Conservation (phyloP, 2,888 invertebrate species). For the Operophtera brumata region DNA sequence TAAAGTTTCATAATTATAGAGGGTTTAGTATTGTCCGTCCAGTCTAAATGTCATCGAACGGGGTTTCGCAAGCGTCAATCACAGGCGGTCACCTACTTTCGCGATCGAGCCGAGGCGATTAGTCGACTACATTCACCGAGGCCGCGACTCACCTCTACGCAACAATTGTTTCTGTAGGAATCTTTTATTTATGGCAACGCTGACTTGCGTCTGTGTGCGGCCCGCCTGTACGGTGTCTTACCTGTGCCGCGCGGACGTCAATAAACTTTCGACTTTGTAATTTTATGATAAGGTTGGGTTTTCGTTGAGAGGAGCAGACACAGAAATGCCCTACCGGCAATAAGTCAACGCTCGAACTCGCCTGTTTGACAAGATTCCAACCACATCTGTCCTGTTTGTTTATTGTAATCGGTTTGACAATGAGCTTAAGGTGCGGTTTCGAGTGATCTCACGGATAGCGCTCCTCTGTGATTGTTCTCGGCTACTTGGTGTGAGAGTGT, state of each 20-base stretch:
- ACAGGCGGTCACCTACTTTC: conserved; percentile 80
- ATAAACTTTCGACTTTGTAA: conserved; percentile 41
- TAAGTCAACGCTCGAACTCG: conserved; percentile 81
- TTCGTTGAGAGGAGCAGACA: conserved; percentile 37
- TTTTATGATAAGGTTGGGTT: conserved; percentile 41
- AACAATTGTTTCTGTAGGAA: conserved; percentile 81
- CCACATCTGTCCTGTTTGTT: conserved; percentile 81
- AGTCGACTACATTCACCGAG: conserved; percentile 76
- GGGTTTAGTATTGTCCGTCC: conserved; percentile 69
- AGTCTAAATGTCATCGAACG: conserved; percentile 79
- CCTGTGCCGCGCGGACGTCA: conserved; percentile 52
- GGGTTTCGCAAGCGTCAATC: conserved; percentile 79
- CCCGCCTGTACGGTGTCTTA: conserved; percentile 74
- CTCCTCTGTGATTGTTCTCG: conserved; percentile 71
- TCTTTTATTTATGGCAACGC: conserved; percentile 80
- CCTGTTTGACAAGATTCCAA: conserved; percentile 81
- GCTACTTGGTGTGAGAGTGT: conserved; percentile 66
- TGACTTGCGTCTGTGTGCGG: conserved; percentile 63
- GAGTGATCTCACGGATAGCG: conserved; percentile 73
- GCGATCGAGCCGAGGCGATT: conserved; percentile 77
- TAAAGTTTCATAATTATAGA: conserved; percentile 67
- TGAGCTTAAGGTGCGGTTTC: conserved; percentile 81
- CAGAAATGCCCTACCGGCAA: conserved; percentile 79
- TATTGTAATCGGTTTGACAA: conserved; percentile 81
- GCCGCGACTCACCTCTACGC: conserved; percentile 78